These are phyloP conservation scores for Turritopsis rubra DNA, from an alignment of 30 jellyfish, hydroid and myxozoan genomes.

Conservation along the genomic window DNA sequence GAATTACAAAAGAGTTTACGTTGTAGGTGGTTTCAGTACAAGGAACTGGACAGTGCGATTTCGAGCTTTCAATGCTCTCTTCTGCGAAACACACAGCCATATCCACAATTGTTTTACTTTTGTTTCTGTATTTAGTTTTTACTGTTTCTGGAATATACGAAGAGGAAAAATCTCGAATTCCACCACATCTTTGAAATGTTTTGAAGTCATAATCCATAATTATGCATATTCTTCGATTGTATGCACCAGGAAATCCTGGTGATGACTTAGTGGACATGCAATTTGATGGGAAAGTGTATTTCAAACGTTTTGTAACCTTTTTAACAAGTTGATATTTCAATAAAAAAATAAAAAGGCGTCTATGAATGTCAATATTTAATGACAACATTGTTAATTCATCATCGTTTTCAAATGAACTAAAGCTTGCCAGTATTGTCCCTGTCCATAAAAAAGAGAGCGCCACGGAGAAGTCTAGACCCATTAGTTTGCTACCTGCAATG, in stretches of 20 bases:
- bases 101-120: background rate
- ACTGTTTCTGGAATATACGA: background rate
- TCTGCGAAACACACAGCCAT: background rate
- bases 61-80: background rate
- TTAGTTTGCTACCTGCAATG: too few relatives aligned
- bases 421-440: too few relatives aligned
- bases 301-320: background rate
- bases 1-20: conserved; percentile 5
- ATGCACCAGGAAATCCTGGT: background rate
- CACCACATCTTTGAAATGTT: conserved; percentile 10
- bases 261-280: background rate
- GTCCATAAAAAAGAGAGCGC: too few relatives aligned
- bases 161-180: background rate
- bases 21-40: background rate
- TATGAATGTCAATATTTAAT: too few relatives aligned
- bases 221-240: background rate
- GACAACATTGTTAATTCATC: too few relatives aligned
- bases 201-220: conserved; percentile 11
- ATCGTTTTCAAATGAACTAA: too few relatives aligned
- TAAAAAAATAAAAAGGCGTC: too few relatives aligned
- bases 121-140: background rate
- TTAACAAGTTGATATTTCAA: background rate
- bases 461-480: too few relatives aligned
- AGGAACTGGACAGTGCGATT: background rate
- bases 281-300: background rate